Percentiles rank a stretch among this genome's conserved stretches.
These are phyloP conservation scores for Loris lydekkerianus DNA, from an alignment of 2,797 vertebrate genomes.

Conservation along the genomic window DNA sequence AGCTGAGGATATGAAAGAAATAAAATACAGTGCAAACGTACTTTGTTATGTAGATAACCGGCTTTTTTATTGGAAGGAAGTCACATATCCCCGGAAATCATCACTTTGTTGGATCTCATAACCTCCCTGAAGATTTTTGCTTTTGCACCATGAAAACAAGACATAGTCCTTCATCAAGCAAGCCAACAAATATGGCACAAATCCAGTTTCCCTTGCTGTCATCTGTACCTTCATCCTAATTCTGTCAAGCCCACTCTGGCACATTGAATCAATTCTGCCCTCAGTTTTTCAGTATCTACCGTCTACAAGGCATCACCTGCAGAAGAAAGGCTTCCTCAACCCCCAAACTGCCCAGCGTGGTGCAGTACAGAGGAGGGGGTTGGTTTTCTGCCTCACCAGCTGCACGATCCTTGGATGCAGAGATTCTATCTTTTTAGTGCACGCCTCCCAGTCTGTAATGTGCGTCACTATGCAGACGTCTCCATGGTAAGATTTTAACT, in stretches of 20 bases:
- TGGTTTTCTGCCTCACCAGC: background rate
- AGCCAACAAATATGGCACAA: background rate
- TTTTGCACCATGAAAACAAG: background rate
- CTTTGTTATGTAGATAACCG: background rate
- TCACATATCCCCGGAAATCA: background rate
- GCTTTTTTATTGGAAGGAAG: slow-evolving; percentile 13
- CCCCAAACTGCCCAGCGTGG: background rate
- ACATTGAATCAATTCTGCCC: background rate
- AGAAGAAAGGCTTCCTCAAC: background rate
- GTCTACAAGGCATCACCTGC: background rate
- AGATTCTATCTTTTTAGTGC: background rate
- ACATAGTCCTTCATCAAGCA: background rate
- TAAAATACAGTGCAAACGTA: background rate
- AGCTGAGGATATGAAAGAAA: background rate
- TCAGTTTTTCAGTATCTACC: background rate
- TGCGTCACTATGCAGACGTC: background rate
- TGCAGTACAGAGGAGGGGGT: rapidly evolving
- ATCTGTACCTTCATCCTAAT: background rate
- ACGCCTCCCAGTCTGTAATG: background rate
- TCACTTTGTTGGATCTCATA: background rate
- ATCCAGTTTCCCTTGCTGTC: background rate
- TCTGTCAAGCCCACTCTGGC: background rate
- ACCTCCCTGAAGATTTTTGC: background rate
- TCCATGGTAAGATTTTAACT: background rate
- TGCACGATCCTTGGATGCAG: background rate